Evolutionary conservation across 1,140 invertebrate genomes (phyloP).

Genomic region (Pentalonia nigronervosa): DNA sequence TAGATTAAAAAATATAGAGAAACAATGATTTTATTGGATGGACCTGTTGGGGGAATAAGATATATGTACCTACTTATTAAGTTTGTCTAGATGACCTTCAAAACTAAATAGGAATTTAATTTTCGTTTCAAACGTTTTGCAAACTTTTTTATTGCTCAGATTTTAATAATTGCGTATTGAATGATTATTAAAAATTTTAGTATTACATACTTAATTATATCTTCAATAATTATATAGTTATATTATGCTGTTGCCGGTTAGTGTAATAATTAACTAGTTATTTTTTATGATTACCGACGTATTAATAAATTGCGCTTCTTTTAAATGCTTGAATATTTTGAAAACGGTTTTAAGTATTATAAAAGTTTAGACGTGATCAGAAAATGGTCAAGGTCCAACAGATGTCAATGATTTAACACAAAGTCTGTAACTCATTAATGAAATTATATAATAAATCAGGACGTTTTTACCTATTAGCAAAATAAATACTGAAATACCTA

Average conservation of each 20-base stretch:
- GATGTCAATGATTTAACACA: neutral
- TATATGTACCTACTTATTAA: neutral
- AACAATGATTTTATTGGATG: neutral
- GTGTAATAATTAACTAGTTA: neutral
- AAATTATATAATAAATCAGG: neutral
- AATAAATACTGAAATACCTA: no score
- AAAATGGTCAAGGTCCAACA: neutral
- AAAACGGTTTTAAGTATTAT: neutral
- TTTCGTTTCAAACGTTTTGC: neutral
- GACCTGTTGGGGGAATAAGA: neutral
- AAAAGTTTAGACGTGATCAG: neutral
- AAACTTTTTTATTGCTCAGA: neutral
- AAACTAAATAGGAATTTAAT: neutral
- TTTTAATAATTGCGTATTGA: neutral
- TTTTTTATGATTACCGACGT: neutral
- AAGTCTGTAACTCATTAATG: neutral
- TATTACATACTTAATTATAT: neutral
- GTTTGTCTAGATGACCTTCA: conserved; percentile 9
- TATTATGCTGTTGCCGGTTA: neutral
- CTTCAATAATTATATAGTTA: neutral
- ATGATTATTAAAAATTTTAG: neutral
- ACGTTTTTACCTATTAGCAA: no score
- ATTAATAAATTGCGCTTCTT: neutral
- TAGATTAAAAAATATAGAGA: neutral
- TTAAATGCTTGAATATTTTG: neutral